Evolutionary conservation across 2,888 invertebrate species (phyloP).

Genomic region (Andrena flavipes): DNA sequence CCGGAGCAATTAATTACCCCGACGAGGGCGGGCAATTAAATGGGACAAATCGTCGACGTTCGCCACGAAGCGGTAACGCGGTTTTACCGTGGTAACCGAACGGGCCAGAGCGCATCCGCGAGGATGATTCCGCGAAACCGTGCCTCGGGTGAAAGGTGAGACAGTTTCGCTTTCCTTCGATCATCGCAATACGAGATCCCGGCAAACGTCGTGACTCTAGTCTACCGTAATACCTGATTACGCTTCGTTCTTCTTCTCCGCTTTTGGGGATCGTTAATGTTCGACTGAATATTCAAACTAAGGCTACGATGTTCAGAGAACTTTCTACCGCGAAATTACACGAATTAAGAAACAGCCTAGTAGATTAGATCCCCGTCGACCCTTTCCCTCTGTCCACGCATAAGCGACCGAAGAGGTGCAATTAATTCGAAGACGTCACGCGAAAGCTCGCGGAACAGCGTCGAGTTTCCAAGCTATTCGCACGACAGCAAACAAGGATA

Average conservation of each 20-base stretch:
- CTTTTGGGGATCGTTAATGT: not conserved
- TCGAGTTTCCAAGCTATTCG: constrained; percentile 27
- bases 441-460: constrained; percentile 3
- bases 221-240: not conserved
- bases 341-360: not conserved
- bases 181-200: not conserved
- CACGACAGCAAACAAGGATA: constrained; percentile 22
- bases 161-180: constrained; percentile 20
- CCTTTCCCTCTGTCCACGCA: not conserved
- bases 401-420: not conserved
- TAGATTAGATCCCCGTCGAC: not conserved
- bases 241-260: not conserved
- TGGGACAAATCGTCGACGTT: constrained; percentile 70
- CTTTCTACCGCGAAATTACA: not conserved
- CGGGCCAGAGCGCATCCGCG: not conserved
- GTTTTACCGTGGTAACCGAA: constrained; percentile 10
- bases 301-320: not conserved
- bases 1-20: constrained; percentile 72
- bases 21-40: constrained; percentile 72
- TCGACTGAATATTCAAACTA: not conserved
- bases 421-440: not conserved
- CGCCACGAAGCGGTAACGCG: constrained; percentile 23
- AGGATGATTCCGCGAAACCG: constrained; percentile 23
- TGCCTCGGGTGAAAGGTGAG: constrained; percentile 21
- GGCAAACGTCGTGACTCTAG: not conserved